Conservation (phyloP, 1,140 invertebrate genomes). For the Meloidogyne floridensis region DNA sequence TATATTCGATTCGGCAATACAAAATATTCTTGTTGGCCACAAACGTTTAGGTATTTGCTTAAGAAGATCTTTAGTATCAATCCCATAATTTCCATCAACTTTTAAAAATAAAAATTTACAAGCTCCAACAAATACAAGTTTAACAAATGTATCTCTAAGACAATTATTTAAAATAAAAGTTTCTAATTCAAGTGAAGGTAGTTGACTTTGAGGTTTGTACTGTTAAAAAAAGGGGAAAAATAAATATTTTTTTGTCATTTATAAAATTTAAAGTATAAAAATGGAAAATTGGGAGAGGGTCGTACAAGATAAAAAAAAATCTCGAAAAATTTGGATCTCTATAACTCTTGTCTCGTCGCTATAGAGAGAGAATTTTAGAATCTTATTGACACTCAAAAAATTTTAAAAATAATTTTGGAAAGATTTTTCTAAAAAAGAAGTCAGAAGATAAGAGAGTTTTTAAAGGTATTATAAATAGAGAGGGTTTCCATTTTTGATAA, state of each 20-base stretch:
- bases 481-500: neutral
- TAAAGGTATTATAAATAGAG: too few relatives aligned
- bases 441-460: too few relatives aligned
- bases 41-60: conserved; percentile 22
- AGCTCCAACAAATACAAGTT: conserved; percentile 11
- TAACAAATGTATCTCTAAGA: conserved; percentile 25
- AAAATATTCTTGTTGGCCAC: conserved; percentile 34
- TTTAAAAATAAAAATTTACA: conserved; percentile 33
- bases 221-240: neutral
- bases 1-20: neutral
- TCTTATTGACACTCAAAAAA: too few relatives aligned
- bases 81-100: neutral
- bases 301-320: too few relatives aligned
- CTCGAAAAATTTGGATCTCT: too few relatives aligned
- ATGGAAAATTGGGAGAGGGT: too few relatives aligned
- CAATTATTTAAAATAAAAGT: neutral
- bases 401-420: too few relatives aligned
- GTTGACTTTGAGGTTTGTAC: conserved; percentile 30
- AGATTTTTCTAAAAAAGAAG: too few relatives aligned
- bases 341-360: too few relatives aligned
- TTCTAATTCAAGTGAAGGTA: conserved; percentile 31
- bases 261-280: too few relatives aligned
- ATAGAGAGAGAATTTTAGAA: too few relatives aligned
- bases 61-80: neutral
- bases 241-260: too few relatives aligned